phyloP scores from a whole-genome alignment of 2,113 vertebrate genomes.

The Coptodon rendalli region DNA sequence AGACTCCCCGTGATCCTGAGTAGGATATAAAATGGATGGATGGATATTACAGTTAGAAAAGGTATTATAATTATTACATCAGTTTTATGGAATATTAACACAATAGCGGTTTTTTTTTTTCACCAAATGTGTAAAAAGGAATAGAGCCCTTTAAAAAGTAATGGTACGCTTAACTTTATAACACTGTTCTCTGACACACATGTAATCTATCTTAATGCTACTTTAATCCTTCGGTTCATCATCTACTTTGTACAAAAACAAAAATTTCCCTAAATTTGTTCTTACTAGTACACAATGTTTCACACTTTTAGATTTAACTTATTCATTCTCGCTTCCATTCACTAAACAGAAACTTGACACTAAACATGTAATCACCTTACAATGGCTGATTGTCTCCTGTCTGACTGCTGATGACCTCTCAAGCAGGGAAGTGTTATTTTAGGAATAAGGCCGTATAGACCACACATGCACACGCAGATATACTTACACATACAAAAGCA shows the following conservation, averaged over 20 bases:
- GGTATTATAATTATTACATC: neutral
- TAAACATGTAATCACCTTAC: neutral
- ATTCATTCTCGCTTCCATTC: neutral
- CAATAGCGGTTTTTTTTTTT: neutral
- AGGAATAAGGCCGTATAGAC: neutral
- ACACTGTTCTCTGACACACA: neutral
- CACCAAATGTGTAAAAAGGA: neutral
- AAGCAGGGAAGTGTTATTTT: neutral
- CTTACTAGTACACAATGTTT: neutral
- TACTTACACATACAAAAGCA: neutral
- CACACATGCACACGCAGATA: neutral
- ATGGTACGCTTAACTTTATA: neutral
- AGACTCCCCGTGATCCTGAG: neutral
- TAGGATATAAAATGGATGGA: neutral
- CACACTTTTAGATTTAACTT: neutral
- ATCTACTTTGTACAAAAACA: neutral
- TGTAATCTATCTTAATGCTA: neutral
- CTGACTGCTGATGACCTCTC: neutral
- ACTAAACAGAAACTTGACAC: neutral
- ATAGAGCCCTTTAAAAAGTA: neutral
- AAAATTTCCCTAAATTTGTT: neutral
- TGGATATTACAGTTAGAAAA: neutral
- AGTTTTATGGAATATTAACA: neutral
- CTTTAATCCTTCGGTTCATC: neutral
- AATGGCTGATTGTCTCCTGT: neutral